phyloP scores from a whole-genome alignment of 2,797 vertebrate species.

The Clarias platycephalus region DNA sequence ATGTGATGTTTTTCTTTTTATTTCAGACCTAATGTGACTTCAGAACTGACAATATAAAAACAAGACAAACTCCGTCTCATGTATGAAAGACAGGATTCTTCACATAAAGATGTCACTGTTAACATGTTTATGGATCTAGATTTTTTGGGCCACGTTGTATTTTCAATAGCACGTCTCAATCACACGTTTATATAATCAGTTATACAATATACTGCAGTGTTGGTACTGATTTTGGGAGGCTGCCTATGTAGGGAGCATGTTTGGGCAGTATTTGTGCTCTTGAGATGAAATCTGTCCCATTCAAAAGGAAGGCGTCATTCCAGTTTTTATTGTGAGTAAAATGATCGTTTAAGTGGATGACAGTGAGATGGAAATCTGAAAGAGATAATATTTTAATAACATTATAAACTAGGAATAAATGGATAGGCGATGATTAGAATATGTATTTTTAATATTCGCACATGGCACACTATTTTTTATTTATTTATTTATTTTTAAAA shows the following conservation, averaged over 20 bases:
- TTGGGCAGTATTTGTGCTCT: neutral
- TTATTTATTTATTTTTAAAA: too few species aligned
- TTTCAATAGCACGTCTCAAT: neutral
- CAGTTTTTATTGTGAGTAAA: neutral
- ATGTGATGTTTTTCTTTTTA: too few species aligned
- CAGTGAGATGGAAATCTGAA: neutral
- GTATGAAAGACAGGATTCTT: too few species aligned
- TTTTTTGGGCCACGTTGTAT: neutral
- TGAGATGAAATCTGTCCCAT: neutral
- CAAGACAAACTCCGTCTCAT: too few species aligned
- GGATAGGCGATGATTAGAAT: neutral
- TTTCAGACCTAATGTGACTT: too few species aligned
- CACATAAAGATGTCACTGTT: too few species aligned
- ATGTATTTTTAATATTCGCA: constrained; percentile 9
- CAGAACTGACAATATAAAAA: too few species aligned
- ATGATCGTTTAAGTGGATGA: neutral
- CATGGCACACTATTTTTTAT: neutral
- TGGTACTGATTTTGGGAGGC: neutral
- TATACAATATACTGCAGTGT: neutral
- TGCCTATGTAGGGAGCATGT: constrained; percentile 4
- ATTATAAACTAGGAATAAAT: constrained; percentile 9
- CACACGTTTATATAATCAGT: neutral
- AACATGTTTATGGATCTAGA: too few species aligned
- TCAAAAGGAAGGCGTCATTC: neutral
- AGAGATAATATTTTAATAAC: neutral